Evolutionary conservation across 2,797 vertebrate genomes (phyloP), one percentile per base, ranked within the genome.

Genomic region (Molossus molossus): DNA sequence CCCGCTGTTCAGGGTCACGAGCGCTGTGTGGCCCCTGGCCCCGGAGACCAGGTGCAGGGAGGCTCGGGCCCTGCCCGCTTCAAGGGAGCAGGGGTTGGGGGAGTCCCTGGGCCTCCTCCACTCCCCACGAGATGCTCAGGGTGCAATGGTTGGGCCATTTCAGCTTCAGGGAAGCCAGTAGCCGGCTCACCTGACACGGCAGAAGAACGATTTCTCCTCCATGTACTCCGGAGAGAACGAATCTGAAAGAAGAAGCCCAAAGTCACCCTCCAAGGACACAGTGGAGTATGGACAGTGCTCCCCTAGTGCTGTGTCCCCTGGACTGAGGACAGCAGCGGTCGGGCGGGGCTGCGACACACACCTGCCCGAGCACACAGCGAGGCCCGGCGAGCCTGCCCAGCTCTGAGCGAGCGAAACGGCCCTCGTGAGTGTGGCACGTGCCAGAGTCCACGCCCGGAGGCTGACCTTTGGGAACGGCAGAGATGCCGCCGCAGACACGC

Each of bases 171-270:
- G 80, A 23, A 33, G 15, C 18, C 37, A 10, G 40, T 2, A 21
- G 9, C 9, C 7, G 20, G 58, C 98, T 98, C 97, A 99, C 99
- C 99, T 99, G 98, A 99, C 99, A 11, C 99, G 99, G 96, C 99
- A 99, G 97, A 99, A 99, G 98, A 99, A 99, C 40, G 99, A 99
- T 91, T 99, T 99, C 98, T 99, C 99, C 97, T 99, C 99, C 98
- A 99, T 98, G 98, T 99, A 99, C 76, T 99, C 98, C 23, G 98
- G 98, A n/a, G 97, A 92, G 48, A 98, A 98, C 73, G 98, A 97
- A 93, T 98, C 98, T 99, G 25, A 6, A 87, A 93, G 53, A 80
- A 21, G 95, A 37, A 79, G 62, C 2, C 17, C 13, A 0, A 0
- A 27, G 45, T 96, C 75, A 94, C 5, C 9, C n/a, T 0, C 33